These are phyloP conservation scores for Desoria tigrina DNA, from an alignment of 2,888 invertebrate genomes.

Conservation along the genomic window DNA sequence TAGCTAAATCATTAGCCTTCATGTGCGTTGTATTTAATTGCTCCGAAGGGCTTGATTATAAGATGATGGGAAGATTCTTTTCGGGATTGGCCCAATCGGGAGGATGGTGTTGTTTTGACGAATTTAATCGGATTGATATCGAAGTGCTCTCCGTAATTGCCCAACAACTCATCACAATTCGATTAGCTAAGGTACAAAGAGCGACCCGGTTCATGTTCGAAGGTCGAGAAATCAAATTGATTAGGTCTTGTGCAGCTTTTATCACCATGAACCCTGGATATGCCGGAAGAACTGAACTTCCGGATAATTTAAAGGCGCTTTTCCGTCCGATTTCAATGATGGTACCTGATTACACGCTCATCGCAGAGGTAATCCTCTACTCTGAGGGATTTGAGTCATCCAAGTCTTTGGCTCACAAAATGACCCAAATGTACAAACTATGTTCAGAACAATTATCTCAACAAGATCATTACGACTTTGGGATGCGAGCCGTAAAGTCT, in stretches of 20 bases:
- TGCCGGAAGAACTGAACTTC: conserved; percentile 71
- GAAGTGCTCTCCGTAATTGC: conserved; percentile 85
- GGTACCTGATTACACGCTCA: conserved; percentile 86
- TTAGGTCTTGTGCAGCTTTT: conserved; percentile 80
- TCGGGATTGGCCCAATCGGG: conserved; percentile 86
- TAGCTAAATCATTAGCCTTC: conserved; percentile 82
- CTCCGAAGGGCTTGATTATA: conserved; percentile 72
- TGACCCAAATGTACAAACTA: conserved; percentile 89
- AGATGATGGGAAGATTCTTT: conserved; percentile 88
- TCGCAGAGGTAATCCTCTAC: conserved; percentile 89
- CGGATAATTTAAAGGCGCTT: conserved; percentile 82
- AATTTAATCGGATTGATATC: conserved; percentile 81
- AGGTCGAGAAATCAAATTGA: conserved; percentile 79
- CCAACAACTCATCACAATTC: conserved; percentile 83
- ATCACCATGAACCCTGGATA: conserved; percentile 86
- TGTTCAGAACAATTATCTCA: conserved; percentile 89
- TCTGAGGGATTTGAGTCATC: conserved; percentile 91
- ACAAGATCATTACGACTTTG: conserved; percentile 90
- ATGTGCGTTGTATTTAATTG: conserved; percentile 92
- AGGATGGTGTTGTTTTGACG: conserved; percentile 88
- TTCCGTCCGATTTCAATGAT: conserved; percentile 88
- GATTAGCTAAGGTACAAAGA: conserved; percentile 77
- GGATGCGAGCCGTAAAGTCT: conserved; percentile 89
- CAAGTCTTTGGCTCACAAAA: conserved; percentile 81
- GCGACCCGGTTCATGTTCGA: conserved; percentile 79